Evolutionary conservation across 2,113 vertebrate species (phyloP).

Genomic region (Tursiops truncatus): DNA sequence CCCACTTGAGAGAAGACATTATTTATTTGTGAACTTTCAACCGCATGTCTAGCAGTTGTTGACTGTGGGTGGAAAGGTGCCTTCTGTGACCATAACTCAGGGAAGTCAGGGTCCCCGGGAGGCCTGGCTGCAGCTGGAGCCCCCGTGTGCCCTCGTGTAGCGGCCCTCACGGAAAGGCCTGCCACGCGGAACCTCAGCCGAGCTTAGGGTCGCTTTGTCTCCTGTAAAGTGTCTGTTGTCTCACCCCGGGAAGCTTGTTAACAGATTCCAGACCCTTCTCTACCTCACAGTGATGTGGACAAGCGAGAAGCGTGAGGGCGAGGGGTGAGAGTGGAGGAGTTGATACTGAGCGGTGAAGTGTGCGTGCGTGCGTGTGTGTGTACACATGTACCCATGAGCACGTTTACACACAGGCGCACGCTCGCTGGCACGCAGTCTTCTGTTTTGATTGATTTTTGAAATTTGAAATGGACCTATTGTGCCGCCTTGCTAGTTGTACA

Average conservation of each 20-base stretch:
- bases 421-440: rapidly evolving
- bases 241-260: rapidly evolving
- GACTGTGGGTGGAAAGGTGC: rapidly evolving
- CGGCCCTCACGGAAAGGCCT: neutral
- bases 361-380: neutral
- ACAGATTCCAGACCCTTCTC: neutral
- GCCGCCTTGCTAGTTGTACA: neutral
- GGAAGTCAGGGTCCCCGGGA: rapidly evolving
- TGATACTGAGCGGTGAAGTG: too few species aligned
- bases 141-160: rapidly evolving
- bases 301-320: rapidly evolving
- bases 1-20: rapidly evolving
- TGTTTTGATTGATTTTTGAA: neutral
- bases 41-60: neutral
- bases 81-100: neutral
- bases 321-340: neutral
- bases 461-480: neutral
- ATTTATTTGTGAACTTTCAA: rapidly evolving
- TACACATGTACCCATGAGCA: rapidly evolving
- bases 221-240: neutral
- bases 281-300: rapidly evolving
- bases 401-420: rapidly evolving
- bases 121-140: neutral
- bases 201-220: rapidly evolving
- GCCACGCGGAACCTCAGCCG: rapidly evolving